A percentile compares a stretch with the other conserved stretches of the same genome.
These are phyloP conservation scores for Aleiodes leptofemur DNA, from an alignment of 2,888 invertebrate species.

Conservation along the genomic window DNA sequence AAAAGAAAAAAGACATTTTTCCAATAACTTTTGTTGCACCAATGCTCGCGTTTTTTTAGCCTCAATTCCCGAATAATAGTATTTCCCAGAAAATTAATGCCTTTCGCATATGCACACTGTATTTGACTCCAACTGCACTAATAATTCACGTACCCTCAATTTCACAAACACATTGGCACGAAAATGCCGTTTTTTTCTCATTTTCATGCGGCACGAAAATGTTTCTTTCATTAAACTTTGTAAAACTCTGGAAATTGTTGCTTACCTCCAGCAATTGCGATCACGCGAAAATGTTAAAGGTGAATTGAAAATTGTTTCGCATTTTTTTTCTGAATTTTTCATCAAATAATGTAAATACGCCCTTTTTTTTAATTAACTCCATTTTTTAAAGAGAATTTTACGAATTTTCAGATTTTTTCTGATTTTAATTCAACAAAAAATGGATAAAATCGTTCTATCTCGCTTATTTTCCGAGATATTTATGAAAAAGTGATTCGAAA, in stretches of 20 bases:
- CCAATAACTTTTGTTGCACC: neutral
- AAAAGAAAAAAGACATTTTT: neutral
- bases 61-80: conserved; percentile 5
- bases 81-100: conserved; percentile 9
- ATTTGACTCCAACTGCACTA: neutral
- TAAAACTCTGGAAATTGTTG: conserved; percentile 24
- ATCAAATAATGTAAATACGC: too few relatives aligned
- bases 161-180: conserved; percentile 12
- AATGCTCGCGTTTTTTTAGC: neutral
- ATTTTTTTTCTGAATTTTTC: too few relatives aligned
- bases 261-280: conserved; percentile 20
- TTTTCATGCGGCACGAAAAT: neutral
- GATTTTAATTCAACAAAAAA: too few relatives aligned
- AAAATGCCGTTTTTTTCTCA: neutral
- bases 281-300: conserved; percentile 1
- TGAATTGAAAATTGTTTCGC: neutral
- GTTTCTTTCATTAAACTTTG: neutral
- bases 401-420: too few relatives aligned
- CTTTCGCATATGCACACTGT: neutral
- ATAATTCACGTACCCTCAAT: conserved; percentile 20
- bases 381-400: too few relatives aligned
- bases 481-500: too few relatives aligned
- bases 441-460: too few relatives aligned
- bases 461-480: too few relatives aligned
- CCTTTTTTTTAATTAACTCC: too few relatives aligned